Conservation (phyloP, 2,888 invertebrate species). For the Papilio elwesi region DNA sequence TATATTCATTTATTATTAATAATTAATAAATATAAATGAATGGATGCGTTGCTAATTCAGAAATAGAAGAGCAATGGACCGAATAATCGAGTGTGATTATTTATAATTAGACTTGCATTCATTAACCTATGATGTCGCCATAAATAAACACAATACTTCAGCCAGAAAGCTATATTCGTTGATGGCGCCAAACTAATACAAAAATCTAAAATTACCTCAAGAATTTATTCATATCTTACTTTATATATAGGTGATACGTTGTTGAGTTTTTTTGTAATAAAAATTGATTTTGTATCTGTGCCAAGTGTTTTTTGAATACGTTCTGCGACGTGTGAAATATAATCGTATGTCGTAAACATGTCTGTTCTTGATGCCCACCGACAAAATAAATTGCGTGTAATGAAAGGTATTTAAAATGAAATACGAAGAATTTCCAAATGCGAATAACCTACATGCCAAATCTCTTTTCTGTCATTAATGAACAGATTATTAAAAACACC, state of each 20-base stretch:
- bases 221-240: slow-evolving; percentile 54
- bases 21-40: slow-evolving; percentile 29
- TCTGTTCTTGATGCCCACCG: slow-evolving; percentile 41
- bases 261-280: slow-evolving; percentile 49
- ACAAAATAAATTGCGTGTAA: slow-evolving; percentile 12
- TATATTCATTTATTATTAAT: no score
- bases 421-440: not conserved
- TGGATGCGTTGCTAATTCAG: slow-evolving; percentile 21
- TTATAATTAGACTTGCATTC: slow-evolving; percentile 29
- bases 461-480: not conserved
- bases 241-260: slow-evolving; percentile 47
- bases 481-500: no score
- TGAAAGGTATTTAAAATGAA: not conserved
- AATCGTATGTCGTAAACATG: slow-evolving; percentile 55
- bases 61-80: slow-evolving; percentile 30
- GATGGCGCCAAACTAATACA: slow-evolving; percentile 49
- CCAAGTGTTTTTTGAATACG: slow-evolving; percentile 59
- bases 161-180: slow-evolving; percentile 53
- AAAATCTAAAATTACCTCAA: slow-evolving; percentile 61
- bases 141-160: slow-evolving; percentile 10
- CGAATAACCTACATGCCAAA: not conserved
- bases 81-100: slow-evolving; percentile 31
- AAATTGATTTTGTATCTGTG: slow-evolving; percentile 61
- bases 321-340: slow-evolving; percentile 26
- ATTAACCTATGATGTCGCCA: not conserved